Evolutionary conservation across 37 sponge, comb jelly and placozoan species (phyloP).

Genomic region (Tethya wilhelma): DNA sequence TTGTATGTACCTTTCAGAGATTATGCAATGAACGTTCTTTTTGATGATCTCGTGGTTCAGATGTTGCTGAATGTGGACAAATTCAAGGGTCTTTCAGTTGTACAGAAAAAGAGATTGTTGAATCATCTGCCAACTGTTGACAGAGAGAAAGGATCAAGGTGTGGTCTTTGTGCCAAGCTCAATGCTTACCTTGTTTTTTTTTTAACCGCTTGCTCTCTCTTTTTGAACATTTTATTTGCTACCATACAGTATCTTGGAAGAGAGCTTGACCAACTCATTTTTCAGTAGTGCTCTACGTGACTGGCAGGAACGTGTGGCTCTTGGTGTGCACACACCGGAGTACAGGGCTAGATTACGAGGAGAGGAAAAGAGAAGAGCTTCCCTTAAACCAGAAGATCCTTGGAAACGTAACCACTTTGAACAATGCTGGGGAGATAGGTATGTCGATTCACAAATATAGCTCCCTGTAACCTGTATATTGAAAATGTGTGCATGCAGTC

Average conservation of each 20-base stretch:
- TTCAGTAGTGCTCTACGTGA: constrained; percentile 55
- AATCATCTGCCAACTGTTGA: constrained; percentile 10
- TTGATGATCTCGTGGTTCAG: too few species aligned
- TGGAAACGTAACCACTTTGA: constrained; percentile 42
- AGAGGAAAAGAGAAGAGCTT: constrained; percentile 26
- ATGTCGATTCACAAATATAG: background rate
- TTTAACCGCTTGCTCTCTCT: background rate
- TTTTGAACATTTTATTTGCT: background rate
- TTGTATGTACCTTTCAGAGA: too few species aligned
- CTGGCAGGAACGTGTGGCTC: constrained; percentile 33
- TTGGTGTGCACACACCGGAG: constrained; percentile 32
- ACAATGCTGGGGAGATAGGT: constrained; percentile 44
- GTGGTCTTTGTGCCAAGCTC: background rate
- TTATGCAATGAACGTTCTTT: background rate
- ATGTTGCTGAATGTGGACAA: constrained; percentile 6
- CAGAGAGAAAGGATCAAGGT: constrained; percentile 7
- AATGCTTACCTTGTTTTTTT: background rate
- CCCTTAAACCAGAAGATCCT: background rate
- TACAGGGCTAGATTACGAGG: constrained; percentile 21
- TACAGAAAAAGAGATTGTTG: background rate
- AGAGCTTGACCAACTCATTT: constrained; percentile 29
- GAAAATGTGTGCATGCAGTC: background rate
- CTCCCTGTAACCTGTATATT: too few species aligned
- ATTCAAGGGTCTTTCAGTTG: background rate
- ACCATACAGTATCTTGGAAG: background rate